These are phyloP conservation scores for Drosophila erecta DNA, from an alignment of 1,140 invertebrate species.

Conservation along the genomic window DNA sequence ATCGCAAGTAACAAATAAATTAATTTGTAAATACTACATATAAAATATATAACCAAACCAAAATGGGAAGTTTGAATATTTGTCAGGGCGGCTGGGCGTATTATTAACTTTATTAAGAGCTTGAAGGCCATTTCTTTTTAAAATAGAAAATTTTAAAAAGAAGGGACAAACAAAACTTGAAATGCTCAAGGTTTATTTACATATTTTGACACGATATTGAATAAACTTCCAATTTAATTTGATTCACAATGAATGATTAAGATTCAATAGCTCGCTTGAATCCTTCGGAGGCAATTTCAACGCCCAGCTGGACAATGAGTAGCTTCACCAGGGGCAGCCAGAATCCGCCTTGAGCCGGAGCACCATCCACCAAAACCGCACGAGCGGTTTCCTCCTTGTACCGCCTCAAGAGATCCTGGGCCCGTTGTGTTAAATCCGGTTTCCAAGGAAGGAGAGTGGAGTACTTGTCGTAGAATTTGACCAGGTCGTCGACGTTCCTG, in stretches of 20 bases:
- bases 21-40: constrained; percentile 50
- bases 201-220: too few relatives aligned
- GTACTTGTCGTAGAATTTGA: background rate
- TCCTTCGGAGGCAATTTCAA: background rate
- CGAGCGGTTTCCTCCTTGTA: background rate
- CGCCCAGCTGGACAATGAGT: background rate
- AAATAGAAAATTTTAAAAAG: too few relatives aligned
- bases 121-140: too few relatives aligned
- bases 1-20: constrained; percentile 33
- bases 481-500: background rate
- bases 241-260: background rate
- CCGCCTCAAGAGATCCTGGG: background rate
- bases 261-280: background rate
- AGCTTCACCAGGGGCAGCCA: background rate
- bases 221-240: background rate
- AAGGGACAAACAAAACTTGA: too few relatives aligned
- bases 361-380: background rate
- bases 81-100: too few relatives aligned
- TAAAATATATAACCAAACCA: constrained; percentile 9
- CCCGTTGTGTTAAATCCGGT: background rate
- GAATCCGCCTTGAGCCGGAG: background rate
- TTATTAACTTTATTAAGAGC: too few relatives aligned
- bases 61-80: background rate
- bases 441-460: background rate
- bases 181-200: too few relatives aligned